Evolutionary conservation across 2,113 vertebrate genomes (phyloP), one percentile per base, ranked within the genome.

Genomic region (Sapajus apella): DNA sequence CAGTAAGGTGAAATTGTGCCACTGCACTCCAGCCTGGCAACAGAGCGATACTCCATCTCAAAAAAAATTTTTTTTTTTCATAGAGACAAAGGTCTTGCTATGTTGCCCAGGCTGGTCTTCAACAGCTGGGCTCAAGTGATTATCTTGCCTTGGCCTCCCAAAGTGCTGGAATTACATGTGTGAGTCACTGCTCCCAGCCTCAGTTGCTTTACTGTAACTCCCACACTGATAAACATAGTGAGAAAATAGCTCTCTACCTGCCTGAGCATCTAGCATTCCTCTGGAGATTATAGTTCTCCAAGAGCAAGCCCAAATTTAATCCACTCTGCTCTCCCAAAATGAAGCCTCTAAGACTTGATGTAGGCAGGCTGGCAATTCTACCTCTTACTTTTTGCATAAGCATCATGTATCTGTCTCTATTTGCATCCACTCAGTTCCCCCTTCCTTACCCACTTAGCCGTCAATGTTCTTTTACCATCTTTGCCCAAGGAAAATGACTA

Each of bases 401-500:
- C 30, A 79, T 35, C 13, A n/a, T 52, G 12, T 25, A 76, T 82
- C 73, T 86, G 21, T 76, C 47, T 76, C 32, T 94, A 3, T 56
- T 40, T 21, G 9, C 25, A 81, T 35, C 55, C 9, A 45, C 50
- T 82, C 35, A 86, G 87, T 4, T 81, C 30, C 83, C 21, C 40
- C 56, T 30, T 84, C 56, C 56, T 94, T 64, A 77, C 35, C n/a
- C 89, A 83, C 3, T 87, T 3, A 80, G 56, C 18, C 76, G 92
- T 85, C n/a, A 9, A 81, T 84, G 9, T 90, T 91, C 85, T 96
- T 91, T 91, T 85, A 47, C 68, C 56, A 91, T 90, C 68, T 52
- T 43, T 94, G 47, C 72, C 66, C 55, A 82, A 95, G 52, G 79
- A 96, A 96, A 97, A 84, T 75, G 32, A 96, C 73, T 93, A 70